phyloP scores from a whole-genome alignment of 1,140 invertebrate genomes.

The Aporrectodea caliginosa region DNA sequence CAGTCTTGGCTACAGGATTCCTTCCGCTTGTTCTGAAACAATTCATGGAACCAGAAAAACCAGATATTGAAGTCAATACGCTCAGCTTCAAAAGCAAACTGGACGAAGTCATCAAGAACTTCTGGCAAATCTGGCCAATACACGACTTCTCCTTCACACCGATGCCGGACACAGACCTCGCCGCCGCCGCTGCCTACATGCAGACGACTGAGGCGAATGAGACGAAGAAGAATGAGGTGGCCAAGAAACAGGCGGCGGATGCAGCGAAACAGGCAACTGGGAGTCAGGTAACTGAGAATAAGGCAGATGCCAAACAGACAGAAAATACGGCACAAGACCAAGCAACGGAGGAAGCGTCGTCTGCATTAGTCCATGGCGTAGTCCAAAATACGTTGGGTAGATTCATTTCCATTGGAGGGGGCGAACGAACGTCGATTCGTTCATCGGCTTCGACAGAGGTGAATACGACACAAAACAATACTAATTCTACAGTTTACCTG shows the following conservation, averaged over 20 bases:
- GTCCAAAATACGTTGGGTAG: too few species aligned
- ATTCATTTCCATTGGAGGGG: not conserved
- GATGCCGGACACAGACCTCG: not conserved
- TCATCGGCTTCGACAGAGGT: not conserved
- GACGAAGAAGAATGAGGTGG: not conserved
- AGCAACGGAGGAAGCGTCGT: not conserved
- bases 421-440: not conserved
- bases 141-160: constrained; percentile 25
- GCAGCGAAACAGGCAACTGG: not conserved
- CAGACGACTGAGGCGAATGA: not conserved
- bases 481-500: not conserved
- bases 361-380: not conserved
- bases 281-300: not conserved
- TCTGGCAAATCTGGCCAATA: constrained; percentile 51
- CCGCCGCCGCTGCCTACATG: not conserved
- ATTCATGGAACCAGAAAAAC: constrained; percentile 27
- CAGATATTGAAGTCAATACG: constrained; percentile 44
- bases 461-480: not conserved
- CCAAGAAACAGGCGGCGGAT: not conserved
- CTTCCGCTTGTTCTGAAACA: constrained; percentile 48
- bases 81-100: constrained; percentile 52
- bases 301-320: too few species aligned
- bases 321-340: not conserved
- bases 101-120: constrained; percentile 51
- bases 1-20: constrained; percentile 50